Conservation (phyloP, 2,113 vertebrate species). For the Lampris incognitus region DNA sequence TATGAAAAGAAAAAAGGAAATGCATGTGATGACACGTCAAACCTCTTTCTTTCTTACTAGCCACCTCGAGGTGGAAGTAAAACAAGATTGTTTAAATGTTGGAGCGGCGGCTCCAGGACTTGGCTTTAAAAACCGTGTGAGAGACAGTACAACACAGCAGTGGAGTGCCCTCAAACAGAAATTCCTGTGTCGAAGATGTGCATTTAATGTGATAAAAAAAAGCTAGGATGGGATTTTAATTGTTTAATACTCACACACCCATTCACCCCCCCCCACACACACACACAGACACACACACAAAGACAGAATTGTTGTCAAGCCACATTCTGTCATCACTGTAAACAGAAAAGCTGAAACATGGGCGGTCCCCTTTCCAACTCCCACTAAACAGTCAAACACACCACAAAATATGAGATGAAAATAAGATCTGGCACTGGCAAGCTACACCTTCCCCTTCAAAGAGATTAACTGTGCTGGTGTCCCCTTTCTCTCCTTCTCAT, state of each 20-base stretch:
- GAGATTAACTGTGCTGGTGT: slow-evolving; percentile 6
- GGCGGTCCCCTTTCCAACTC: slow-evolving; percentile 43
- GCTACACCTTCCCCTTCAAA: slow-evolving; percentile 30
- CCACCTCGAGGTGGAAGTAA: too few species aligned
- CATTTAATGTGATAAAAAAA: too few species aligned
- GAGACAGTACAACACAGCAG: too few species aligned
- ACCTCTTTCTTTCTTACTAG: too few species aligned
- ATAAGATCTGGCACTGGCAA: slow-evolving; percentile 22
- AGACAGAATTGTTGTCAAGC: slow-evolving; percentile 54
- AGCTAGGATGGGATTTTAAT: too few species aligned
- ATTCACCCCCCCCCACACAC: not conserved
- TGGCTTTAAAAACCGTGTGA: too few species aligned
- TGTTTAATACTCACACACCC: not conserved
- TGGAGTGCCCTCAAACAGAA: too few species aligned
- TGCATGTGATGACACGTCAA: too few species aligned
- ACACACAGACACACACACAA: slow-evolving; percentile 49
- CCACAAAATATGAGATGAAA: slow-evolving; percentile 15
- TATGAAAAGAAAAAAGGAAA: too few species aligned
- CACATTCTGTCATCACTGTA: slow-evolving; percentile 60
- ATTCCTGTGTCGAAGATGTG: too few species aligned
- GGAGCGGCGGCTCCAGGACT: too few species aligned
- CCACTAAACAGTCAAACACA: slow-evolving; percentile 36
- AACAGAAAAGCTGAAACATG: slow-evolving; percentile 53
- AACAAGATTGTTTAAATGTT: too few species aligned
- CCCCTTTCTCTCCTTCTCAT: not conserved